Base-by-base conservation (phyloP, 2,113 vertebrate species). In the Calypte anna region DNA sequence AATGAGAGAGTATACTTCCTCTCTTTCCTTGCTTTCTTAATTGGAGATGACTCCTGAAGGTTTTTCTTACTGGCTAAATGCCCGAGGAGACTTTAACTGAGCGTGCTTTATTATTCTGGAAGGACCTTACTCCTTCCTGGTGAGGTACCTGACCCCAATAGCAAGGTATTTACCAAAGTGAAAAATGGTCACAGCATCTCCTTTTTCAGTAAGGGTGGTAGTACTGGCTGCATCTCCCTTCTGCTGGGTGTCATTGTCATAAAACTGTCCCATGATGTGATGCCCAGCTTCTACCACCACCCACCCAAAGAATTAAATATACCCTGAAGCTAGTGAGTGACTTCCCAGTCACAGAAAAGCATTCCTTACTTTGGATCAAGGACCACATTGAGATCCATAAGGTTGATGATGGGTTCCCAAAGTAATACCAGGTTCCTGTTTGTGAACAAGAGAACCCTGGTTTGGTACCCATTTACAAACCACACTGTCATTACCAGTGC, bases 391-490 rank as follows among this genome's bases (percentile, higher is more conserved):
- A 98, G 97, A 91, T 83, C 79, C 55, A 17, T 84, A 82, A 94
- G 90, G 96, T 96, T 98, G 98, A 95, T 94, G 97, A 95, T 55
- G 27, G 43, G 79, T 97, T 98, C 98, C 98, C 98, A 97, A 98
- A 98, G 97, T 96, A 98, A 97, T 89, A 95, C 97, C 96, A 96
- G 96, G 96, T 97, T 98, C 97, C 97, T 97, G 96, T 95, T 98
- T 98, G 97, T 96, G 97, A 98, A 97, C 63, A 93, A 98, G 93
- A 97, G 97, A 97, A 98, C 98, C 97, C 93, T 95, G 90, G 95
- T 97, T 95, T 96, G 97, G 97, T 98, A 98, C 97, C 72, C 98
- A 98, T 99, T 98, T 99, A 98, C 98, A 98, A 96, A 98, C 98
- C 97, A 94, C 98, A 97, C 97, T 97, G 97, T 98, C 98, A 97